Evolutionary conservation across 2,113 vertebrate species (phyloP), one percentile per base, ranked within the genome.

Genomic region (Corvus moneduloides): DNA sequence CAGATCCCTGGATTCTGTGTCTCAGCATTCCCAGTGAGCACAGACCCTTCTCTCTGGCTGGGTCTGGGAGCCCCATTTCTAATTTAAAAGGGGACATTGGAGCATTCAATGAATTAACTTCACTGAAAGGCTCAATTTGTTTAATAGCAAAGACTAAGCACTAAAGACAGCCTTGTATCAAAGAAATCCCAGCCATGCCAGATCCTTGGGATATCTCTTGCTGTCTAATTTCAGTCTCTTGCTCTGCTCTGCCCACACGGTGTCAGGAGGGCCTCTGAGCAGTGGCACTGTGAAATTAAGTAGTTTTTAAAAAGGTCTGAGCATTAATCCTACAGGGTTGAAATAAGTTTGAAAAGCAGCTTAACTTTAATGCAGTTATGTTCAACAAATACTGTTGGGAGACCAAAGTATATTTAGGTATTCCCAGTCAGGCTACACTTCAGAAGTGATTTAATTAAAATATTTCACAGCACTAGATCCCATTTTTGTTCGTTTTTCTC

Each of bases 1-100:
- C 1, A 48, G 10, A 32, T n/a, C n/a, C 20, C 59, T 85, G 74
- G 56, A 41, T 75, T 61, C 28, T 20, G 1, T 13, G 10, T 59
- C 17, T 46, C 5, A 7, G 0, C 8, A 1, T 35, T 49, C 16
- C 33, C 9, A 3, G 9, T 44, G 48, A 69, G 49, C 39, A 26
- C 62, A 64, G 66, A 14, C 18, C 7, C 61, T 59, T 55, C 55
- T 37, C 16, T 18, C 55, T 27, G 37, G 13, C 26, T 74, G 66
- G 21, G 24, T 28, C n/a, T 39, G 20, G 28, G 44, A 84, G 61
- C 44, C 35, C 44, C 72, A 15, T 61, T 87, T 90, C 62, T 72
- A 9, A 52, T 43, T 32, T n/a, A 19, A 22, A 58, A 48, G 43
- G n/a, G n/a, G 49, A 13, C 68, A 17, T 82, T 16, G 18, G 49